Conservation (phyloP, 2,113 vertebrate species). For the Hippolais icterina region DNA sequence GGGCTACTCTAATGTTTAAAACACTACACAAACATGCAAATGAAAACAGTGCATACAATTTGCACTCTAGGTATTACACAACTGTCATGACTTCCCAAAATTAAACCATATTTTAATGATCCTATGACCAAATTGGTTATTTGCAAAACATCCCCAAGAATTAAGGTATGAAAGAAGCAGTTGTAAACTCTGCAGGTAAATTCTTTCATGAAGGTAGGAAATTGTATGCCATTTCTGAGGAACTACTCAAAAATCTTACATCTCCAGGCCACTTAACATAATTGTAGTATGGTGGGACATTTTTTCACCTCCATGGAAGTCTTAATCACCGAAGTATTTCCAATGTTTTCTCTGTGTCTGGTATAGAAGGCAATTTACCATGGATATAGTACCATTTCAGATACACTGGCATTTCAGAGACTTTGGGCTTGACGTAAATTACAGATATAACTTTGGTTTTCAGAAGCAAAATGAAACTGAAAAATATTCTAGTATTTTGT, state of each 20-base stretch:
- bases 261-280: not conserved
- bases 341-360: not conserved
- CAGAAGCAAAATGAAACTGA: not conserved
- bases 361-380: not conserved
- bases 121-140: not conserved
- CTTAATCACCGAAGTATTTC: not conserved
- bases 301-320: not conserved
- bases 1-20: not conserved
- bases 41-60: not conserved
- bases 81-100: not conserved
- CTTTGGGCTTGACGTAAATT: not conserved
- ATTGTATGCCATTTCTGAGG: not conserved
- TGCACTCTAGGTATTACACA: not conserved
- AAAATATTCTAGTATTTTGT: not conserved
- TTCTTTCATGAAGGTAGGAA: not conserved
- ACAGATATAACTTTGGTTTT: not conserved
- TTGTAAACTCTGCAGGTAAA: not conserved
- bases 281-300: not conserved
- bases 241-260: not conserved
- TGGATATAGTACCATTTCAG: not conserved
- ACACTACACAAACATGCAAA: not conserved
- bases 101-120: not conserved
- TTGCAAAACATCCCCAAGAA: not conserved
- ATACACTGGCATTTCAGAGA: not conserved
- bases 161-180: not conserved